Evolutionary conservation across 2,113 vertebrate genomes (phyloP).

Genomic region (Rhipidura dahli): DNA sequence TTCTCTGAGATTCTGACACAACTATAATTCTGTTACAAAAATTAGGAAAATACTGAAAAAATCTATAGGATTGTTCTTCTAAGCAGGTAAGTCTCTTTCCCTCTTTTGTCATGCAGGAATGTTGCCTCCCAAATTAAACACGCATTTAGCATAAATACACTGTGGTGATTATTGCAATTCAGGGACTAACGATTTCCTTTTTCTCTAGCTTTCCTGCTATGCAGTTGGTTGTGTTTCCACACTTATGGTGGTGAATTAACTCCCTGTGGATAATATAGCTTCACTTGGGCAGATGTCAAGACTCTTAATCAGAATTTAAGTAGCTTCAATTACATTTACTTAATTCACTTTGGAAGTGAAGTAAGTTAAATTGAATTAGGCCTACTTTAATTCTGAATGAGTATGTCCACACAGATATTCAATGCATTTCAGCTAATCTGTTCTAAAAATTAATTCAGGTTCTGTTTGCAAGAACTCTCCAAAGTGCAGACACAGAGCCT

Average conservation of each 20-base stretch:
- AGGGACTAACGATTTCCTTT: constrained; percentile 23
- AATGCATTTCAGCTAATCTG: not conserved
- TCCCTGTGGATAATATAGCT: constrained; percentile 52
- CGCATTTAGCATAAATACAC: not conserved
- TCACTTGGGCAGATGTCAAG: constrained; percentile 50
- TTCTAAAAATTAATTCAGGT: not conserved
- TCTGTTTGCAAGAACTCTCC: not conserved
- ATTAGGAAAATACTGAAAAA: not conserved
- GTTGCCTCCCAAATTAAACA: constrained; percentile 1
- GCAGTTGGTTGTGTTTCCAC: constrained; percentile 43
- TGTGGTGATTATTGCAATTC: constrained; percentile 3
- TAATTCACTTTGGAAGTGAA: constrained; percentile 58
- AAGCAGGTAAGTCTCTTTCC: not conserved
- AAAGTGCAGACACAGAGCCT: not conserved
- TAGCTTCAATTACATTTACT: constrained; percentile 45
- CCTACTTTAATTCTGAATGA: constrained; percentile 22
- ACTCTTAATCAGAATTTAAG: constrained; percentile 60
- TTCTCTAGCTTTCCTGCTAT: constrained; percentile 17
- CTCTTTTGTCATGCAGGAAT: not conserved
- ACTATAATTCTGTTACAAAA: not conserved
- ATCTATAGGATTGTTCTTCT: not conserved
- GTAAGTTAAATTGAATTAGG: constrained; percentile 49
- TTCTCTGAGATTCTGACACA: not conserved
- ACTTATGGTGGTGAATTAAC: constrained; percentile 46
- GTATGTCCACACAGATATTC: constrained; percentile 16